phyloP scores from a whole-genome alignment of 1,140 invertebrate species.

The Cherax destructor region DNA sequence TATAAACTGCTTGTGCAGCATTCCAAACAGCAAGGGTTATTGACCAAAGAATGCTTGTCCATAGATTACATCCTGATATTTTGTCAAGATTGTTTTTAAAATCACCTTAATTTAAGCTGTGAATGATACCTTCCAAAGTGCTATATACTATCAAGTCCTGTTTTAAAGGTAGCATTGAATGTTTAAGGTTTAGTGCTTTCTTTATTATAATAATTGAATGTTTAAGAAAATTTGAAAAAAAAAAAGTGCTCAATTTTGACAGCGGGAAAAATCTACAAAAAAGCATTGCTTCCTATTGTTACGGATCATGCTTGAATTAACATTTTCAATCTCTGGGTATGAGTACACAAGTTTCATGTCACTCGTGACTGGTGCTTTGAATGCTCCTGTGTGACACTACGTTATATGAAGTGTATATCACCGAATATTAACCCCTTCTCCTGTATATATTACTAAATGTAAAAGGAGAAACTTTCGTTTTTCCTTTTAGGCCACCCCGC shows the following conservation, averaged over 20 bases:
- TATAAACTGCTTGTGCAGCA: conserved; percentile 12
- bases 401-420: neutral
- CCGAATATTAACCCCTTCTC: too few relatives aligned
- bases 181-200: too few relatives aligned
- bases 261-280: neutral
- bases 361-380: neutral
- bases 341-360: neutral
- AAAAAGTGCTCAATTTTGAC: neutral
- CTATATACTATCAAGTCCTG: neutral
- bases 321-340: neutral
- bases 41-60: conserved; percentile 50
- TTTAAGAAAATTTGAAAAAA: neutral
- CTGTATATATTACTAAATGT: too few relatives aligned
- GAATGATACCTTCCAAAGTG: neutral
- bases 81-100: neutral
- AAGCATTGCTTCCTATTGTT: neutral
- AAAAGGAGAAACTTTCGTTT: too few relatives aligned
- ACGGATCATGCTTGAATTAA: neutral
- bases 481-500: too few relatives aligned
- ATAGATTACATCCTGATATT: conserved; percentile 3
- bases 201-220: too few relatives aligned
- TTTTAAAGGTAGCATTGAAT: neutral
- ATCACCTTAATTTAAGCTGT: neutral
- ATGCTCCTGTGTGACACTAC: neutral
- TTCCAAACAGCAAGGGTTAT: conserved; percentile 48